These are phyloP conservation scores for Cremastinae sp. DNA, from an alignment of 2,888 invertebrate species.

Conservation along the genomic window DNA sequence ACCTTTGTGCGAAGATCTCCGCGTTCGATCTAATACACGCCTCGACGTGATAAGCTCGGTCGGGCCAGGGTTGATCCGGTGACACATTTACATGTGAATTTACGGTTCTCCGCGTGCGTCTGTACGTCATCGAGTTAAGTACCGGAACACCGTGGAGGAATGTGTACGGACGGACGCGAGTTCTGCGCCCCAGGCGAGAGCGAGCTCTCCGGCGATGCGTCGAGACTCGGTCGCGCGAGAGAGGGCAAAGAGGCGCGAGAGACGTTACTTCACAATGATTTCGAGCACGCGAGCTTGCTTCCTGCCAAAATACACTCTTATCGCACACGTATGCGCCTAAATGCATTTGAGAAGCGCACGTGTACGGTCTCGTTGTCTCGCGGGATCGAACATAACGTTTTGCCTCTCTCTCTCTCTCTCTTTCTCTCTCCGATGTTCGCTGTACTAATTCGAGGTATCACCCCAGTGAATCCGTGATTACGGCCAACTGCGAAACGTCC, in stretches of 20 bases:
- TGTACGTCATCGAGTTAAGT: too few species aligned
- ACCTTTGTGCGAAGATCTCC: too few species aligned
- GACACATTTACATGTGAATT: neutral
- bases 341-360: too few species aligned
- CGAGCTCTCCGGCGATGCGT: constrained; percentile 16
- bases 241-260: too few species aligned
- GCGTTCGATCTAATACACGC: too few species aligned
- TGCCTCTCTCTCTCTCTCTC: too few species aligned
- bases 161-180: too few species aligned
- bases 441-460: constrained; percentile 62
- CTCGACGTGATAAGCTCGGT: too few species aligned
- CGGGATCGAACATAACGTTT: constrained; percentile 45
- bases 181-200: neutral
- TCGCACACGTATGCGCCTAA: neutral
- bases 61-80: too few species aligned
- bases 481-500: constrained; percentile 31
- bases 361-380: constrained; percentile 27
- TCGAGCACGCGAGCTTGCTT: neutral
- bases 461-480: constrained; percentile 56
- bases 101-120: neutral
- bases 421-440: constrained; percentile 40
- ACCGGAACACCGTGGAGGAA: too few species aligned
- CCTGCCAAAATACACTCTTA: neutral
- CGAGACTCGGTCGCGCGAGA: too few species aligned
- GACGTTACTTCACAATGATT: too few species aligned